A percentile compares a stretch with the other conserved stretches of the same genome.
Conservation (phyloP, 2,888 invertebrate species). For the Oscheius myriophilus region DNA sequence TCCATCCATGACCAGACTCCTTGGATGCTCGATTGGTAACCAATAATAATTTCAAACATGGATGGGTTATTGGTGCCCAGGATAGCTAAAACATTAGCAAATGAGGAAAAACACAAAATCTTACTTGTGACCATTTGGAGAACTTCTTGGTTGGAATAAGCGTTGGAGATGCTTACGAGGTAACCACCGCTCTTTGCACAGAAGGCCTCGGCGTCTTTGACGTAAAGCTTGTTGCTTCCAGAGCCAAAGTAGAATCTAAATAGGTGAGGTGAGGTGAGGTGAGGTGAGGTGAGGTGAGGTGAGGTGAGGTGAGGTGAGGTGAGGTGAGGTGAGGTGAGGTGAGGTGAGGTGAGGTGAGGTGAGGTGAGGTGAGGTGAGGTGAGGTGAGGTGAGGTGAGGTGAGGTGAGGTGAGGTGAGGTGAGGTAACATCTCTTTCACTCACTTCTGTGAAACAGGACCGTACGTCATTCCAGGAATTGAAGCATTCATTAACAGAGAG, state of each 20-base stretch:
- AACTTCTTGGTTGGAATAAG: slow-evolving; percentile 19
- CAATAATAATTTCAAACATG: slow-evolving; percentile 20
- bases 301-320: too few species aligned
- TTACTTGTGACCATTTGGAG: slow-evolving; percentile 21
- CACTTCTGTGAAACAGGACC: slow-evolving; percentile 13
- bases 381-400: too few species aligned
- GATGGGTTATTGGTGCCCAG: slow-evolving; percentile 11
- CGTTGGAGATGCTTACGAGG: slow-evolving; percentile 14
- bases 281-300: too few species aligned
- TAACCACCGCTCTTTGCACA: slow-evolving; percentile 14
- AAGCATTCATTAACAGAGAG: slow-evolving; percentile 15
- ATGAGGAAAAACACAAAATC: slow-evolving; percentile 1
- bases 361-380: too few species aligned
- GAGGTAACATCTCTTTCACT: too few species aligned
- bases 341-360: too few species aligned
- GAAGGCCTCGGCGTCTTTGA: slow-evolving; percentile 9
- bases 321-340: too few species aligned
- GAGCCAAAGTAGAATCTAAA: slow-evolving; percentile 17
- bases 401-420: too few species aligned
- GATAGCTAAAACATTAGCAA: slow-evolving; percentile 3
- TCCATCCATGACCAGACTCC: slow-evolving; percentile 24
- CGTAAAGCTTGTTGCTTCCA: slow-evolving; percentile 18
- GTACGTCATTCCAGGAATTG: slow-evolving; percentile 23
- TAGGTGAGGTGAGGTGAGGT: too few species aligned
- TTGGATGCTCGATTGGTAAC: slow-evolving; percentile 19